Percentiles rank a stretch among this genome's conserved stretches.
Evolutionary conservation across 1,140 invertebrate genomes (phyloP).

Genomic region (Panagrolaimus sp.): DNA sequence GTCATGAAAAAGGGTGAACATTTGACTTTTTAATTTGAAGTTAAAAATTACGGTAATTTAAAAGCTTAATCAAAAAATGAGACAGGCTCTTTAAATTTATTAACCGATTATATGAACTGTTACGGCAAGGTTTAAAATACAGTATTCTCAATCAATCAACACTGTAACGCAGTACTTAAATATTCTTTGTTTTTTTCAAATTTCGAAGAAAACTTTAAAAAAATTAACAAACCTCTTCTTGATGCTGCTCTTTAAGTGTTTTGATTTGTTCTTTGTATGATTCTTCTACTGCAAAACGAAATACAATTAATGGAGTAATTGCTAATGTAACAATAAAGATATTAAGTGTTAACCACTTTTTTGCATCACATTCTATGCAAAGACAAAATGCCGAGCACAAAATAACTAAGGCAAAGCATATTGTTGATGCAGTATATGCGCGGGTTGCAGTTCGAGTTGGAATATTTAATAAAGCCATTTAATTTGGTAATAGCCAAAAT

Average conservation of each 20-base stretch:
- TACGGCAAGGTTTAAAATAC: too few relatives aligned
- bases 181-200: too few relatives aligned
- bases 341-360: conserved; percentile 12
- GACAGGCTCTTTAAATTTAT: too few relatives aligned
- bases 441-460: conserved; percentile 13
- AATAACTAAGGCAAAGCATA: conserved; percentile 3
- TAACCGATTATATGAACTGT: too few relatives aligned
- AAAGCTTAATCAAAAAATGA: too few relatives aligned
- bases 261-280: conserved; percentile 6
- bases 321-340: conserved; percentile 8
- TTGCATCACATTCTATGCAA: conserved; percentile 16
- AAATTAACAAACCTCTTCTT: neutral
- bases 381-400: conserved; percentile 7
- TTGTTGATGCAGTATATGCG: conserved; percentile 4
- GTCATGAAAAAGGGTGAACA: too few relatives aligned
- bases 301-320: conserved; percentile 12
- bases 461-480: neutral
- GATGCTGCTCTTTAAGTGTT: neutral
- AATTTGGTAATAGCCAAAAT: too few relatives aligned
- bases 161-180: too few relatives aligned
- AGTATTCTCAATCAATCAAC: too few relatives aligned
- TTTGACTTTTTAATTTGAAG: too few relatives aligned
- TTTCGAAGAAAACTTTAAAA: neutral
- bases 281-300: conserved; percentile 13
- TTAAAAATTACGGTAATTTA: too few relatives aligned